Conservation (phyloP, 2,888 invertebrate species). For the Digitonthophagus gazella region DNA sequence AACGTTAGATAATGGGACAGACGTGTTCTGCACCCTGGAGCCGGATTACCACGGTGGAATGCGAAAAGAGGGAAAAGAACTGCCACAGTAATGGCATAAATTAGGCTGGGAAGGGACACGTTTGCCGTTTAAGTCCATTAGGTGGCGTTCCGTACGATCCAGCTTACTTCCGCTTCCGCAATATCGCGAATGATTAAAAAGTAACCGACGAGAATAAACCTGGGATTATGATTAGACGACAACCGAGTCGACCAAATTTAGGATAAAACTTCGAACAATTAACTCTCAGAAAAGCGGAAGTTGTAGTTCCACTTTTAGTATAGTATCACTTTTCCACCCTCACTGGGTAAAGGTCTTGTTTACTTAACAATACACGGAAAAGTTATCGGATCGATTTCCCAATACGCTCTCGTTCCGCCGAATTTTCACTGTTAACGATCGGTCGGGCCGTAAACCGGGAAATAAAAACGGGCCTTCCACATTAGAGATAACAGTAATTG, state of each 20-base stretch:
- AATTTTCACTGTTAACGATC: background rate
- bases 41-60: conserved; percentile 13
- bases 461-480: background rate
- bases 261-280: no score
- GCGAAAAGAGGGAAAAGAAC: conserved; percentile 15
- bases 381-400: background rate
- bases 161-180: background rate
- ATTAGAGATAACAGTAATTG: background rate
- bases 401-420: background rate
- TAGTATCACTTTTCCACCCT: no score
- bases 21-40: conserved; percentile 11
- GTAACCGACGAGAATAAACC: background rate
- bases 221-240: no score
- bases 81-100: conserved; percentile 9
- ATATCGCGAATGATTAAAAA: background rate
- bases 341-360: background rate
- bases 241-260: no score
- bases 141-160: background rate
- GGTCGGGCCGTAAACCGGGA: background rate
- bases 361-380: background rate
- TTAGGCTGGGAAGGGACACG: background rate
- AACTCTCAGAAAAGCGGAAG: no score
- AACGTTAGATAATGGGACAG: conserved; percentile 9
- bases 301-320: no score
- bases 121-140: background rate